Percentiles rank a stretch among this genome's conserved stretches.
phyloP scores from a whole-genome alignment of 1,140 invertebrate genomes.

The Eupristina koningsbergeri region DNA sequence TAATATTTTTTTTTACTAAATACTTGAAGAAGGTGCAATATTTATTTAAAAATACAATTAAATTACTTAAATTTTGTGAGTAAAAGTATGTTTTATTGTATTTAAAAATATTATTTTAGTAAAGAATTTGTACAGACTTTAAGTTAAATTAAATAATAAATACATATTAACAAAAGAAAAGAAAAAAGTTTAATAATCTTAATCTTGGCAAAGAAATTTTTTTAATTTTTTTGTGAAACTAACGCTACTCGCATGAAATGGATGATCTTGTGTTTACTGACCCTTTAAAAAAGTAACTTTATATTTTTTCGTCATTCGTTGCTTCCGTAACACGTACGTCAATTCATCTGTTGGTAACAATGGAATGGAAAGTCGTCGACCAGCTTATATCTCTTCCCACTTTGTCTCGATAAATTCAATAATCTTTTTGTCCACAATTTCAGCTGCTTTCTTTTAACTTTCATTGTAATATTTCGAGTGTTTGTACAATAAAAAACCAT shows the following conservation, averaged over 20 bases:
- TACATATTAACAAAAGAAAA: too few species aligned
- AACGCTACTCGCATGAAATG: background rate
- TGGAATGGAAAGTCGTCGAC: slow-evolving; percentile 21
- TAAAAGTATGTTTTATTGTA: too few species aligned
- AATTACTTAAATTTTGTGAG: too few species aligned
- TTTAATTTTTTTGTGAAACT: background rate
- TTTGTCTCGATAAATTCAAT: slow-evolving; percentile 46
- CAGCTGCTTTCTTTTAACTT: slow-evolving; percentile 8
- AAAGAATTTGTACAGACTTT: too few species aligned
- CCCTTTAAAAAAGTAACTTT: background rate
- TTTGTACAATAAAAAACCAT: background rate
- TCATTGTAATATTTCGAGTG: slow-evolving; percentile 10
- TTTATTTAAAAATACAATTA: too few species aligned
- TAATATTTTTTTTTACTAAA: too few species aligned
- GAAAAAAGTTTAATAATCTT: too few species aligned
- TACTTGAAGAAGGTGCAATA: too few species aligned
- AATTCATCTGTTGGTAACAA: slow-evolving; percentile 39
- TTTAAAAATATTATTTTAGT: too few species aligned
- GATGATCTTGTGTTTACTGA: background rate
- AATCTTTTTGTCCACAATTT: slow-evolving; percentile 42
- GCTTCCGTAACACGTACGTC: slow-evolving; percentile 15
- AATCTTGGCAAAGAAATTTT: too few species aligned
- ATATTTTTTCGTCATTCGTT: slow-evolving; percentile 19
- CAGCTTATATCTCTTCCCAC: slow-evolving; percentile 28
- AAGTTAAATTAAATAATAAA: too few species aligned